phyloP scores from a whole-genome alignment of 2,797 vertebrate species.

The Vireo griseus region DNA sequence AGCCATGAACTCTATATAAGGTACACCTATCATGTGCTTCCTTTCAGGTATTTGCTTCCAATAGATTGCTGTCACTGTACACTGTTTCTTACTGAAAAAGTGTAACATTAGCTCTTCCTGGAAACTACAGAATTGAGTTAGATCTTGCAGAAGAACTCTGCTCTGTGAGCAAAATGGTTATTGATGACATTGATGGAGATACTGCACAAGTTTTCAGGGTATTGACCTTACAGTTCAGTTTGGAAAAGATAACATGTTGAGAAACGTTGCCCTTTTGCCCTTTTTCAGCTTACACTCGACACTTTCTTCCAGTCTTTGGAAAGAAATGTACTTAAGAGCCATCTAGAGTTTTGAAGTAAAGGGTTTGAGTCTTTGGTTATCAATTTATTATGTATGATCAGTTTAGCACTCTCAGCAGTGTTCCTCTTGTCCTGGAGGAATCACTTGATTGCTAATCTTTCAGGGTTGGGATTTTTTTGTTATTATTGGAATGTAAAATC shows the following conservation, averaged over 20 bases:
- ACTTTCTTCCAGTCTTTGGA: not conserved
- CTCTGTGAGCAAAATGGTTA: not conserved
- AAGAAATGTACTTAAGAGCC: not conserved
- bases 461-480: not conserved
- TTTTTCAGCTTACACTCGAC: not conserved
- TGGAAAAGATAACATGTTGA: slow-evolving; percentile 10
- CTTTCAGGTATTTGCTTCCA: not conserved
- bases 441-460: not conserved
- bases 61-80: not conserved
- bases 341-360: not conserved
- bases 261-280: slow-evolving; percentile 11
- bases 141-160: not conserved
- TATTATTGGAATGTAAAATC: not conserved
- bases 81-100: not conserved
- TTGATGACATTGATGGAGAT: not conserved
- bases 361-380: not conserved
- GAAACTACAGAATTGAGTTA: not conserved
- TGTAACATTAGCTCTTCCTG: not conserved
- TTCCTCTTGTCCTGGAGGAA: not conserved
- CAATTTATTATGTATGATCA: not conserved
- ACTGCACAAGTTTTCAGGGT: not conserved
- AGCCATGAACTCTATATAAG: not conserved
- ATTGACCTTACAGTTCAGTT: slow-evolving; percentile 37
- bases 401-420: not conserved
- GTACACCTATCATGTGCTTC: not conserved